Percentiles rank a stretch among this genome's conserved stretches.
phyloP scores from a whole-genome alignment of 2,888 invertebrate species.

The Catocala fraxini region DNA sequence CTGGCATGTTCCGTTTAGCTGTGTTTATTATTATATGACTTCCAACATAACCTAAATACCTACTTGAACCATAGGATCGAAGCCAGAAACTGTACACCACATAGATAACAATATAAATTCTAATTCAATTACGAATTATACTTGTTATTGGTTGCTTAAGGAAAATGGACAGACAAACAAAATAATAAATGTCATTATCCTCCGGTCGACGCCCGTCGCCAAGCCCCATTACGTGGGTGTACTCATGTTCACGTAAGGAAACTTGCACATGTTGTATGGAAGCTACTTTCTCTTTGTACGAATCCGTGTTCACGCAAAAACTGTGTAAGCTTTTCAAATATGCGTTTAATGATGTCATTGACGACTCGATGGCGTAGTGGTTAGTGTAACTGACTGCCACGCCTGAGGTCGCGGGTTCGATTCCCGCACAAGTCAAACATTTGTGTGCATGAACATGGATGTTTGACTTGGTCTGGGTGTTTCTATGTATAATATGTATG shows the following conservation, averaged over 20 bases:
- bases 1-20: too few species aligned
- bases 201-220: conserved; percentile 12
- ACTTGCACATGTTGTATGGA: conserved; percentile 17
- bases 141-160: conserved; percentile 7
- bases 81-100: too few species aligned
- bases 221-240: conserved; percentile 3
- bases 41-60: too few species aligned
- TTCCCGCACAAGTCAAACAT: too few species aligned
- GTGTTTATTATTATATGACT: too few species aligned
- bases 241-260: conserved; percentile 30
- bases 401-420: too few species aligned
- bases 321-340: conserved; percentile 3
- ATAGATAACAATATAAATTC: neutral
- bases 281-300: conserved; percentile 35
- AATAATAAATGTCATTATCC: conserved; percentile 27
- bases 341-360: neutral
- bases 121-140: neutral
- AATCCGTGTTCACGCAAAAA: conserved; percentile 16
- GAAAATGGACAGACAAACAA: conserved; percentile 38
- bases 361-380: too few species aligned
- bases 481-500: too few species aligned
- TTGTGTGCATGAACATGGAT: too few species aligned
- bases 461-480: too few species aligned
- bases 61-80: too few species aligned
- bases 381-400: too few species aligned